Base-by-base conservation (phyloP, 2,888 invertebrate species). In the Limenitis camilla region DNA sequence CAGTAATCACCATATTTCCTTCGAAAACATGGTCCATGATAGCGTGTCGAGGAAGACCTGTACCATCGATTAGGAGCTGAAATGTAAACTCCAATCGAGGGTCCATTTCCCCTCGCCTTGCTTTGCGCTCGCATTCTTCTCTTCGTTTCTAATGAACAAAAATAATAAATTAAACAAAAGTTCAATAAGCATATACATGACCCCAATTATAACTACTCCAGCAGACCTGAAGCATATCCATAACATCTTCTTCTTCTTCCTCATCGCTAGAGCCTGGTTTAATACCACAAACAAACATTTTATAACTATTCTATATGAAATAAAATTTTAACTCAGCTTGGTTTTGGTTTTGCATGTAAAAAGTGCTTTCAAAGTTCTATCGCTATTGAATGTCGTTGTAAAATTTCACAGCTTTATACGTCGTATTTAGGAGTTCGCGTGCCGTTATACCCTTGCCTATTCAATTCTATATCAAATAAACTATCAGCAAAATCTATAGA, bases 41-140 rank as follows among this genome's bases (percentile, higher is more conserved):
- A 68, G 95, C 94, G 76, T 94, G 93, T 31, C 96, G 82, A 0
- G 93, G 91, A 46, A 96, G 81, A 10, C 93, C 93, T 0, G 95
- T 95, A 47, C 93, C 94, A 68, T 96, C 95, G 73, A 95, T 94
- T 61, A 96, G 89, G 45, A 96, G 90, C 74, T 96, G 96, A 83
- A 96, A 96, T 54, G 95, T 93, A 82, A 95, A 96, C 86, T 96
- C 96, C 89, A 96, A 81, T 57, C 96, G 90, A 69, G 96, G 95
- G 82, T 96, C 96, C 94, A 96, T 96, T 78, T 96, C 96, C 85
- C 96, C 96, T 53, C 96, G 89, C 52, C 96, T 90, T 9, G 95
- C 95, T 72, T 95, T 95, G 65, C 95, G 90, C 88, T 96, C 95
- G 92, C 95, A 95, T 94, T 96, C 95, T 91, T 96, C 95, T 56